These are phyloP conservation scores for Mormoops blainvillei DNA, from an alignment of 2,113 vertebrate species.

Conservation along the genomic window DNA sequence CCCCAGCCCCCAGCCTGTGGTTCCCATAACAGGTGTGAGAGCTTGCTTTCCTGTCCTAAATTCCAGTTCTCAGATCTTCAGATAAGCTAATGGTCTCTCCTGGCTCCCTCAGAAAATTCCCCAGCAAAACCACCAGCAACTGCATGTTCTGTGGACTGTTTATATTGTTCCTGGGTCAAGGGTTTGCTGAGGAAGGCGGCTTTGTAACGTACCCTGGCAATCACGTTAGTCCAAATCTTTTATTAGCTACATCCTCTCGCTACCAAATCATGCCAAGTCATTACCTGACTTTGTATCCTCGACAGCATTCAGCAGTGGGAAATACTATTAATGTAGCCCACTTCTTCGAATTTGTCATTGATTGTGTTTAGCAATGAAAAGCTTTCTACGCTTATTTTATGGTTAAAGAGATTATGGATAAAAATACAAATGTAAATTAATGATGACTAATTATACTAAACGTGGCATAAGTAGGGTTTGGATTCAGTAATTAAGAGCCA, in stretches of 20 bases:
- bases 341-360: background rate
- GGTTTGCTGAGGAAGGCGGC: background rate
- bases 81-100: background rate
- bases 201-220: background rate
- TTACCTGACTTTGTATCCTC: background rate
- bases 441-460: background rate
- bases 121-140: background rate
- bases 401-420: background rate
- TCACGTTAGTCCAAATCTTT: background rate
- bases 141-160: background rate
- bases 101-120: background rate
- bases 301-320: background rate
- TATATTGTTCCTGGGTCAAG: background rate
- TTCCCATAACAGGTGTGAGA: background rate
- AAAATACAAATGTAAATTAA: conserved; percentile 14
- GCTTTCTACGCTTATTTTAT: background rate
- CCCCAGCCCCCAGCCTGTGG: background rate
- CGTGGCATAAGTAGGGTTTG: background rate
- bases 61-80: background rate
- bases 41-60: background rate
- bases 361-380: background rate
- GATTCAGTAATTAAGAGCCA: background rate
- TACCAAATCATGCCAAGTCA: background rate
- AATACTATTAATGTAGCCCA: background rate
- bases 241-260: background rate